Evolutionary conservation across 1,140 invertebrate species (phyloP).

Genomic region (Nasonia vitripennis): DNA sequence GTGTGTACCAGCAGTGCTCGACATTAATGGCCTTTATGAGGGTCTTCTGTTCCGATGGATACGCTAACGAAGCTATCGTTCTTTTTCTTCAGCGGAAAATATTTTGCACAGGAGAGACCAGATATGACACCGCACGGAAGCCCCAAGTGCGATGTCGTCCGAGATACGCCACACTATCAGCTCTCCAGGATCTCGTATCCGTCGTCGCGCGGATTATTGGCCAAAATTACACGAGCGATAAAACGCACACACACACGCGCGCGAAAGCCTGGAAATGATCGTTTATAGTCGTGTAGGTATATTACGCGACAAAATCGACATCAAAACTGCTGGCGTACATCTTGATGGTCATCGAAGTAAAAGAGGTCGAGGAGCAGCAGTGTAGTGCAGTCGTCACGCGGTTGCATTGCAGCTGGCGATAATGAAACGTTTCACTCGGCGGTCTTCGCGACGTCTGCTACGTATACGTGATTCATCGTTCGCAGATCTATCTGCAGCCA

Average conservation of each 20-base stretch:
- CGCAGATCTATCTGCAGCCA: slow-evolving; percentile 12
- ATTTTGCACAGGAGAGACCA: too few relatives aligned
- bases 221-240: not conserved
- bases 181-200: not conserved
- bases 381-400: slow-evolving; percentile 1
- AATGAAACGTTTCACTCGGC: slow-evolving; percentile 8
- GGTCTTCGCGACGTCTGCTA: not conserved
- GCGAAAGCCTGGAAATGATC: not conserved
- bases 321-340: not conserved
- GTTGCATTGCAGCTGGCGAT: slow-evolving; percentile 31
- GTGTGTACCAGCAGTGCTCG: slow-evolving; percentile 19
- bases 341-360: slow-evolving; percentile 14
- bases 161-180: not conserved
- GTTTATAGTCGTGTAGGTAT: not conserved
- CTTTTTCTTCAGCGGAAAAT: not conserved
- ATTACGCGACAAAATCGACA: not conserved
- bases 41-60: slow-evolving; percentile 14
- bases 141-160: not conserved
- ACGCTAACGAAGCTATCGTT: not conserved
- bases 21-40: slow-evolving; percentile 1
- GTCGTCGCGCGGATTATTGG: not conserved
- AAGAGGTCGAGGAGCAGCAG: slow-evolving; percentile 14
- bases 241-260: not conserved
- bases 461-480: slow-evolving; percentile 18
- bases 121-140: too few relatives aligned